These are phyloP conservation scores for Caenorhabditis remanei DNA, from an alignment of 1,140 invertebrate species.

Conservation along the genomic window DNA sequence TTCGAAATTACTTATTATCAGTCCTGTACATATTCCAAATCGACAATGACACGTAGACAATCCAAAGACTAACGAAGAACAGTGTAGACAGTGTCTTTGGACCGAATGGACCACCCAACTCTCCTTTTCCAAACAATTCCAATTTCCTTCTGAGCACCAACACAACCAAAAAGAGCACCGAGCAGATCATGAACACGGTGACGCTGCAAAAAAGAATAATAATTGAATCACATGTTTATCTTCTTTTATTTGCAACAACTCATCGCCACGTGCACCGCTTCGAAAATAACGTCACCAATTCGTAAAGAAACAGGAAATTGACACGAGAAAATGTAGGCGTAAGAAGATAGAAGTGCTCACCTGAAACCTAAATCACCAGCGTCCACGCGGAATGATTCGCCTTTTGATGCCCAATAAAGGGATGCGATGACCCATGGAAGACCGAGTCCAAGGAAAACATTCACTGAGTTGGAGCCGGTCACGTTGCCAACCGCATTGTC, in stretches of 20 bases:
- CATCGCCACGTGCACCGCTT: neutral
- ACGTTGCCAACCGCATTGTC: conserved; percentile 98
- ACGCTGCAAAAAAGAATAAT: conserved; percentile 78
- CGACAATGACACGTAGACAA: conserved; percentile 56
- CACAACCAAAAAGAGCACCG: conserved; percentile 80
- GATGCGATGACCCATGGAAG: conserved; percentile 76
- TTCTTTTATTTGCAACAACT: neutral
- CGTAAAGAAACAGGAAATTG: neutral
- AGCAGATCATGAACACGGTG: conserved; percentile 81
- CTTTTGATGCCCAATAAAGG: conserved; percentile 72
- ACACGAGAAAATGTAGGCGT: neutral
- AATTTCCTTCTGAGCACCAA: conserved; percentile 79
- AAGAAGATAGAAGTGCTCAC: neutral
- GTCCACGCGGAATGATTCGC: conserved; percentile 68
- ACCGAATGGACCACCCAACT: conserved; percentile 88
- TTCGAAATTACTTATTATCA: neutral
- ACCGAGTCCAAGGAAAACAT: conserved; percentile 84
- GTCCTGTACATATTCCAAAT: conserved; percentile 58
- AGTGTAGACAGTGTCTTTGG: conserved; percentile 85
- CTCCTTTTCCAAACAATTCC: conserved; percentile 85
- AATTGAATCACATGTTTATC: neutral
- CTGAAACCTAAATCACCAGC: conserved; percentile 80
- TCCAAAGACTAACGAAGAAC: conserved; percentile 87
- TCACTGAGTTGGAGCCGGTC: conserved; percentile 88
- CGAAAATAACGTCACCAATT: neutral